Percentiles rank a stretch among this genome's conserved stretches.
phyloP scores from a whole-genome alignment of 2,888 invertebrate species.

The Callyntrura guangdongensis region DNA sequence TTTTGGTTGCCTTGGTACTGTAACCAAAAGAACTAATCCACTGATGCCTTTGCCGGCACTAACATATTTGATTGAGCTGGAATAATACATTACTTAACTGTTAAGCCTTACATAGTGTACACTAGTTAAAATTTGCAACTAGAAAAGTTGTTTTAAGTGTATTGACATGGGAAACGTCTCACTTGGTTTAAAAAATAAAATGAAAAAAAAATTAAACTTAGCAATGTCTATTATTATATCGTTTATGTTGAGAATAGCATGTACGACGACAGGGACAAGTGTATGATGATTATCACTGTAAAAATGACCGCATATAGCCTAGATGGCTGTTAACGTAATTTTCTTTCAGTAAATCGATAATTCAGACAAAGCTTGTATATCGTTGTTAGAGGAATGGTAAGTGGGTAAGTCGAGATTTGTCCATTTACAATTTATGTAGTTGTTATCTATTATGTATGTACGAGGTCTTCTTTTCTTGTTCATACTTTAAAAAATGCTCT shows the following conservation, averaged over 20 bases:
- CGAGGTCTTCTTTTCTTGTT: neutral
- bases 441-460: neutral
- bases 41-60: slow-evolving; percentile 49
- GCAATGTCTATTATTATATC: neutral
- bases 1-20: neutral
- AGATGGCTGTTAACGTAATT: neutral
- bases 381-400: neutral
- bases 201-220: neutral
- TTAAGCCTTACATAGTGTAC: neutral
- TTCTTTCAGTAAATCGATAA: slow-evolving; percentile 36
- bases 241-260: neutral
- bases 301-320: slow-evolving; percentile 29
- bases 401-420: neutral
- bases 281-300: neutral
- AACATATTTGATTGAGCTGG: slow-evolving; percentile 43
- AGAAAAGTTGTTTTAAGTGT: neutral
- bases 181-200: too few relatives aligned
- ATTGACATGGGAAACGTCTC: neutral
- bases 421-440: slow-evolving; percentile 21
- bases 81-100: slow-evolving; percentile 30
- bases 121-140: slow-evolving; percentile 46
- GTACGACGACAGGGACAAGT: neutral
- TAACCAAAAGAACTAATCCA: slow-evolving; percentile 32
- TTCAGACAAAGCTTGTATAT: slow-evolving; percentile 34
- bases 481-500: slow-evolving; percentile 23